These are phyloP conservation scores for Metridium senile DNA, from an alignment of 92 coral and sea anemone species.

Conservation along the genomic window DNA sequence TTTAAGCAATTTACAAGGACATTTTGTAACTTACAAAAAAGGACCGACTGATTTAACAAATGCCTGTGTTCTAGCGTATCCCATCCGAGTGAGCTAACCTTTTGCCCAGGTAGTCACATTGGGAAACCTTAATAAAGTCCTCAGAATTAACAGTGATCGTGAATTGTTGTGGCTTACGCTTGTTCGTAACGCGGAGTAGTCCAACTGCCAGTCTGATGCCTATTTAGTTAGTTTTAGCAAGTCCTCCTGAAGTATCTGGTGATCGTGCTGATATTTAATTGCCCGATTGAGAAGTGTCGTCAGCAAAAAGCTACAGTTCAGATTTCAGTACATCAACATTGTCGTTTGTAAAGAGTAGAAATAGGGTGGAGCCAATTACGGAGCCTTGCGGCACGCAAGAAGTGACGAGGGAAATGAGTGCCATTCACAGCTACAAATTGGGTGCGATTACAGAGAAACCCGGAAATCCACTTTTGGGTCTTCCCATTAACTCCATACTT, in stretches of 20 bases:
- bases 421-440: conserved; percentile 35
- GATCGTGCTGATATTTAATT: background rate
- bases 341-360: conserved; percentile 25
- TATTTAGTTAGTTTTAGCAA: conserved; percentile 18
- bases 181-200: conserved; percentile 32
- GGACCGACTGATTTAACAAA: conserved; percentile 18
- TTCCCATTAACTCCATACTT: background rate
- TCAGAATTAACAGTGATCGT: background rate
- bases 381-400: conserved; percentile 37
- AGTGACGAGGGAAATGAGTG: conserved; percentile 27
- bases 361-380: conserved; percentile 20
- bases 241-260: conserved; percentile 33
- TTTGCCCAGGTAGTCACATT: conserved; percentile 3
- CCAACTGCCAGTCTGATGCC: conserved; percentile 29
- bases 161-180: conserved; percentile 17
- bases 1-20: conserved; percentile 9
- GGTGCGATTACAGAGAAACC: conserved; percentile 17
- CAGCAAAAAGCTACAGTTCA: conserved; percentile 25
- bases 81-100: conserved; percentile 20
- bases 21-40: conserved; percentile 17
- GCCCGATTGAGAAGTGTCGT: conserved; percentile 12
- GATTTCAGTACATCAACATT: conserved; percentile 5
- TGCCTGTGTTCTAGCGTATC: conserved; percentile 16
- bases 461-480: conserved; percentile 12
- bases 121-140: background rate